Conservation (phyloP, 2,888 invertebrate genomes). For the Agonopterix subpropinquella region DNA sequence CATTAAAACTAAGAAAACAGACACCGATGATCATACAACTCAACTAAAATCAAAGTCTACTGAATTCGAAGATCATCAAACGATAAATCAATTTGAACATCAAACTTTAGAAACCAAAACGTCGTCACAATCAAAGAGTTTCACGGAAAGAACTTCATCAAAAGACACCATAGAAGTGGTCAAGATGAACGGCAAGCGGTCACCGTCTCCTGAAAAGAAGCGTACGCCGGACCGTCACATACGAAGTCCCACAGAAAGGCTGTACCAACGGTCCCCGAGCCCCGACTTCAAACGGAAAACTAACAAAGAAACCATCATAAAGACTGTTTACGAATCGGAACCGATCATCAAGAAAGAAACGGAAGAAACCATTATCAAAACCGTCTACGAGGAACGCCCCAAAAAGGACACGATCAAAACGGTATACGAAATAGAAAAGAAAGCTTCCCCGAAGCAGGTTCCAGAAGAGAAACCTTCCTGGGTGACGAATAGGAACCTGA, state of each 20-base stretch:
- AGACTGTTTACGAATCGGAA: slow-evolving; percentile 25
- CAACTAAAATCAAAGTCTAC: slow-evolving; percentile 7
- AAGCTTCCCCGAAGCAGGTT: slow-evolving; percentile 41
- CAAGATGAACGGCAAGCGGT: slow-evolving; percentile 46
- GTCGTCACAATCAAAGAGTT: slow-evolving; percentile 27
- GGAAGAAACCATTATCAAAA: slow-evolving; percentile 7
- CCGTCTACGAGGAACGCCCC: slow-evolving; percentile 20
- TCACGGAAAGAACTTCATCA: slow-evolving; percentile 44
- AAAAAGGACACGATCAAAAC: slow-evolving; percentile 45
- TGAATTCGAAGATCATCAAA: slow-evolving; percentile 11
- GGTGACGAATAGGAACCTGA: slow-evolving; percentile 76
- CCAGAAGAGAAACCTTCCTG: slow-evolving; percentile 77
- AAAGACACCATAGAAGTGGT: slow-evolving; percentile 45
- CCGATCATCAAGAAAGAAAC: slow-evolving; percentile 17
- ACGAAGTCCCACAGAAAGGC: slow-evolving; percentile 23
- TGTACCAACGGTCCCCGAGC: slow-evolving; percentile 44
- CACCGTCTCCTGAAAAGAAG: slow-evolving; percentile 47
- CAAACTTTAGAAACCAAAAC: slow-evolving; percentile 28
- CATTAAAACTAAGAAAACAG: slow-evolving; percentile 31
- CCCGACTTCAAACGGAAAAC: slow-evolving; percentile 35
- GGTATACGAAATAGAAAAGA: slow-evolving; percentile 43
- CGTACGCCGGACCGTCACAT: slow-evolving; percentile 26
- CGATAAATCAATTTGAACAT: slow-evolving; percentile 16
- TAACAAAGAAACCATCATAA: slow-evolving; percentile 22
- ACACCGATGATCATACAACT: slow-evolving; percentile 26